Evolutionary conservation across 2,888 invertebrate genomes (phyloP).

Genomic region (Toxonevra muliebris): DNA sequence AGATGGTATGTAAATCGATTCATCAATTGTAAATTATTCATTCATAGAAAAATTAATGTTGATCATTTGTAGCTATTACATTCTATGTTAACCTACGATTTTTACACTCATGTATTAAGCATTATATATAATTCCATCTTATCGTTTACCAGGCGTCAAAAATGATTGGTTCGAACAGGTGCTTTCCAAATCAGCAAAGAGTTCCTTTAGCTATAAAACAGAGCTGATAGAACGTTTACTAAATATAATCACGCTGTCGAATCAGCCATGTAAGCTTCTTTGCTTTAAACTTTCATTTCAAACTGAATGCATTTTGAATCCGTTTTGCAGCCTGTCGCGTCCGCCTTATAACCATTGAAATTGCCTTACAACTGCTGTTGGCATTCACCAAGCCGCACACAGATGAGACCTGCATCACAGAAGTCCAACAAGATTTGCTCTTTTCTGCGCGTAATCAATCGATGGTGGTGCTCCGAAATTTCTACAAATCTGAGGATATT

Average conservation of each 20-base stretch:
- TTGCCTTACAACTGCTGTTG: constrained; percentile 82
- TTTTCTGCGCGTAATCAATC: constrained; percentile 82
- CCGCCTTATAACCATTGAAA: constrained; percentile 90
- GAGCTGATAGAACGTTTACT: constrained; percentile 84
- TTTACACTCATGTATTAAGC: constrained; percentile 5
- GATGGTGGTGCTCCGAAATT: constrained; percentile 85
- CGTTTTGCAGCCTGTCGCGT: constrained; percentile 78
- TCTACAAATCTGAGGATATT: constrained; percentile 97
- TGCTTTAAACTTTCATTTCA: neutral
- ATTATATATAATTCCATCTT: constrained; percentile 9
- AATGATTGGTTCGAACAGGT: constrained; percentile 83
- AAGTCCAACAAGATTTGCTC: constrained; percentile 68
- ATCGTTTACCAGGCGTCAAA: constrained; percentile 75
- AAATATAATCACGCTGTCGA: constrained; percentile 82
- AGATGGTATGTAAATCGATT: constrained; percentile 57
- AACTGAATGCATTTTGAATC: constrained; percentile 12
- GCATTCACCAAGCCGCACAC: constrained; percentile 68
- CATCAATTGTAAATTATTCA: constrained; percentile 2
- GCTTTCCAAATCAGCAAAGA: constrained; percentile 70
- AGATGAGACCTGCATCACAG: constrained; percentile 61
- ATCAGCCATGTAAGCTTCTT: constrained; percentile 82
- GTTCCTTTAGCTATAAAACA: constrained; percentile 79
- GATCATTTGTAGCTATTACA: constrained; percentile 7
- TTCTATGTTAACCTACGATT: neutral
- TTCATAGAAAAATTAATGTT: constrained; percentile 1